Conservation (phyloP, 64 coral and sea anemone species). For the Cladopsammia gracilis region DNA sequence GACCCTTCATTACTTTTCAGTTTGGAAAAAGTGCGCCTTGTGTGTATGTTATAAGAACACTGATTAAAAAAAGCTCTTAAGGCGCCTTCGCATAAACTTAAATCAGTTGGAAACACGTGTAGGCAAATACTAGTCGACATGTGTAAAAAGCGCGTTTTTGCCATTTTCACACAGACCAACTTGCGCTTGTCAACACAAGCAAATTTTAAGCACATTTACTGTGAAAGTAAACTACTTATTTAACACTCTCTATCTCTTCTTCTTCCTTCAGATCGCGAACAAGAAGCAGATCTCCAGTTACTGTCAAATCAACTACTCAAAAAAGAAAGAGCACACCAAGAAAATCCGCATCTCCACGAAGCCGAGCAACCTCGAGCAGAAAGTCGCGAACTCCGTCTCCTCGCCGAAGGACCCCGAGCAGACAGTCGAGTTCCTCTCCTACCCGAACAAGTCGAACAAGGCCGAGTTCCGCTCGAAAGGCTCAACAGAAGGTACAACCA, state of each 20-base stretch:
- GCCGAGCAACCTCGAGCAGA: not conserved
- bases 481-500: constrained; percentile 12
- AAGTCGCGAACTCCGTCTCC: not conserved
- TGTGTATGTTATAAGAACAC: too few relatives aligned
- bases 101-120: too few relatives aligned
- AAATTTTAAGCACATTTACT: too few relatives aligned
- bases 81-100: too few relatives aligned
- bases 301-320: not conserved
- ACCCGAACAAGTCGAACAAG: not conserved
- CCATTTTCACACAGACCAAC: too few relatives aligned
- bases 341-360: not conserved
- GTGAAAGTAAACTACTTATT: not conserved
- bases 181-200: too few relatives aligned
- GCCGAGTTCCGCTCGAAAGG: not conserved
- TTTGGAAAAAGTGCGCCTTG: too few relatives aligned
- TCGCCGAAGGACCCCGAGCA: not conserved
- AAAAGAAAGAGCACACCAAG: not conserved
- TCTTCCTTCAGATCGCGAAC: constrained; percentile 3
- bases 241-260: not conserved
- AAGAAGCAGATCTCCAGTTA: constrained; percentile 29
- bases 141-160: too few relatives aligned
- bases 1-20: too few relatives aligned
- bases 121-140: too few relatives aligned
- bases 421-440: not conserved
- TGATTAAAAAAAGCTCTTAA: too few relatives aligned